Conservation (phyloP, 2,797 vertebrate genomes). For the Pterois miles region DNA sequence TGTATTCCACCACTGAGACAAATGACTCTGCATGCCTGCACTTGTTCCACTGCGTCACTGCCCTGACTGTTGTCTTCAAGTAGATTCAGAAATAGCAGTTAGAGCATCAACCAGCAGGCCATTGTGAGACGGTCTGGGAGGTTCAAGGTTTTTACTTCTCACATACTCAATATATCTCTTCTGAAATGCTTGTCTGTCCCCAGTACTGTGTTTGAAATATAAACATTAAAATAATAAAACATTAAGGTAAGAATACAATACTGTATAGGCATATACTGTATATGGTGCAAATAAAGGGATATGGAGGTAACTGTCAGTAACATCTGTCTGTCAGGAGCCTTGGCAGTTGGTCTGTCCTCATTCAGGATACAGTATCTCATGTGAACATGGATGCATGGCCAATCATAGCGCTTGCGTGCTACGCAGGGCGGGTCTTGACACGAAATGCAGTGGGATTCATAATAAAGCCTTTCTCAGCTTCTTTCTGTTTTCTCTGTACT, state of each 20-base stretch:
- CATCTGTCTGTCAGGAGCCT: neutral
- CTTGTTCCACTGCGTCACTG: constrained; percentile 2
- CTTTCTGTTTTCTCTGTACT: no score
- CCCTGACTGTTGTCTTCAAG: neutral
- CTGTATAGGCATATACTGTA: neutral
- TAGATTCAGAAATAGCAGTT: no score
- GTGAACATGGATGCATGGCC: no score
- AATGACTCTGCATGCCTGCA: neutral
- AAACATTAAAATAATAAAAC: neutral
- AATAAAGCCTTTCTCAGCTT: no score
- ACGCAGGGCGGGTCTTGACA: no score
- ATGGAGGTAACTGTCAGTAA: neutral
- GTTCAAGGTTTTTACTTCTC: neutral
- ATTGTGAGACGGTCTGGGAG: neutral
- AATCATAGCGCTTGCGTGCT: no score
- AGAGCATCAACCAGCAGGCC: neutral
- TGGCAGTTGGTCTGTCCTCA: neutral
- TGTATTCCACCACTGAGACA: constrained; percentile 1
- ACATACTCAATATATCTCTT: neutral
- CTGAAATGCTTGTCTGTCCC: neutral
- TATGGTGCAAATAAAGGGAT: neutral
- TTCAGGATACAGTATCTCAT: no score
- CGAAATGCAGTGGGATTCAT: no score
- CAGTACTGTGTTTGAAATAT: neutral
- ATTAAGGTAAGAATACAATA: neutral